phyloP scores from a whole-genome alignment of 2,113 vertebrate genomes.

The Catharus fuscescens region DNA sequence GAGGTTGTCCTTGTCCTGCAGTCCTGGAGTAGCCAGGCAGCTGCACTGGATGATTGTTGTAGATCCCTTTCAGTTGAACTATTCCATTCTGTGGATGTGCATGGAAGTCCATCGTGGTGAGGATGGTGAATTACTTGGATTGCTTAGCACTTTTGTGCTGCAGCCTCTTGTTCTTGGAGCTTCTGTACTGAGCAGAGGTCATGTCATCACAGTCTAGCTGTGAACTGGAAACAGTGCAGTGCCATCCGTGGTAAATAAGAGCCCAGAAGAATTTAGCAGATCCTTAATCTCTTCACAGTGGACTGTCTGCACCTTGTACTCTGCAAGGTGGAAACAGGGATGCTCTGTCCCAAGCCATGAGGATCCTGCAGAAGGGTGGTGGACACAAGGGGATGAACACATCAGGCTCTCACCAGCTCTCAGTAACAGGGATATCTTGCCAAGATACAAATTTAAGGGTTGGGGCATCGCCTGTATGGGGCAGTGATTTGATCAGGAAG shows the following conservation, averaged over 20 bases:
- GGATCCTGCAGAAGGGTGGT: neutral
- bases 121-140: neutral
- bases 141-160: neutral
- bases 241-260: neutral
- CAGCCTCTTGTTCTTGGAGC: neutral
- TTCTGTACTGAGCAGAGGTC: neutral
- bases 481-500: neutral
- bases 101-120: neutral
- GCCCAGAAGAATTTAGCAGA: neutral
- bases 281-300: neutral
- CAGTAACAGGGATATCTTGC: fast-evolving
- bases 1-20: neutral
- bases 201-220: neutral
- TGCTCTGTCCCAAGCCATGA: neutral
- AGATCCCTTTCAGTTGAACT: neutral
- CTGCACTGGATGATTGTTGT: neutral
- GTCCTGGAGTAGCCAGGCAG: neutral
- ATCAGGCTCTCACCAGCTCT: neutral
- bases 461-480: neutral
- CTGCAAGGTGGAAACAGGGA: neutral
- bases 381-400: neutral
- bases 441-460: neutral
- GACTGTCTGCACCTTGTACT: neutral
- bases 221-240: neutral
- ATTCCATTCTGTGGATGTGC: neutral